Base-by-base conservation (phyloP, 2,888 invertebrate genomes). In the Calameuta pallipes region DNA sequence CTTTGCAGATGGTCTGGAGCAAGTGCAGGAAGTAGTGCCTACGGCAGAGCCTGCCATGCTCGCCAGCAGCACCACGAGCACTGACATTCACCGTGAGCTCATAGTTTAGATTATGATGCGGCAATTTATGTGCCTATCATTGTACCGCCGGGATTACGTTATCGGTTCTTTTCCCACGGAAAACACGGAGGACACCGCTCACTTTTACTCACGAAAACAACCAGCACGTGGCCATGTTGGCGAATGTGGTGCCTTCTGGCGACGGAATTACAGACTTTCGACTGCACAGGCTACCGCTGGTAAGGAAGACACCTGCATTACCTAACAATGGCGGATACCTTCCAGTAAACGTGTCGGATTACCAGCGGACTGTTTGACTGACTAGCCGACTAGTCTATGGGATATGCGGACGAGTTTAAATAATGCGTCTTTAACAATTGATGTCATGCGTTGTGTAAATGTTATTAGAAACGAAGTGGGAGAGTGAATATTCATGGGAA, bases 201-300 rank as follows among this genome's bases (percentile, higher is more conserved):
- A 13, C 36, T 31, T 41, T 34, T 33, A 33, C 76, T 33, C 34
- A 33, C 76, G 35, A 33, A 87, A 87, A 87, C 87, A 79, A 81
- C 80, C 85, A 87, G 85, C 89, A 89, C 89, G 88, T 90, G 90
- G 90, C 90, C 90, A 90, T 90, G 87, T 90, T 90, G 89, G 86
- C 87, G 85, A 84, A 69, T 33, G 80, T 79, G 77, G 82, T 86
- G 87, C 82, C 81, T 82, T 83, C 85, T 79, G 37, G 79, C 82
- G 85, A 82, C 76, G 13, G n/a, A 15, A 1, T 4, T 23, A 56
- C 37, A 78, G 37, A 78, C 75, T 76, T 69, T 74, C 73, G 34
- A 35, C 73, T 56, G 6, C 3, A 33, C 33, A 15, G 37, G 31
- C n/a, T 33, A 30, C 56, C 3, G 35, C 73, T 69, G 77, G 74